Evolutionary conservation across 2,113 vertebrate genomes (phyloP), one percentile per base, ranked within the genome.

Genomic region (Myotis brandtii): DNA sequence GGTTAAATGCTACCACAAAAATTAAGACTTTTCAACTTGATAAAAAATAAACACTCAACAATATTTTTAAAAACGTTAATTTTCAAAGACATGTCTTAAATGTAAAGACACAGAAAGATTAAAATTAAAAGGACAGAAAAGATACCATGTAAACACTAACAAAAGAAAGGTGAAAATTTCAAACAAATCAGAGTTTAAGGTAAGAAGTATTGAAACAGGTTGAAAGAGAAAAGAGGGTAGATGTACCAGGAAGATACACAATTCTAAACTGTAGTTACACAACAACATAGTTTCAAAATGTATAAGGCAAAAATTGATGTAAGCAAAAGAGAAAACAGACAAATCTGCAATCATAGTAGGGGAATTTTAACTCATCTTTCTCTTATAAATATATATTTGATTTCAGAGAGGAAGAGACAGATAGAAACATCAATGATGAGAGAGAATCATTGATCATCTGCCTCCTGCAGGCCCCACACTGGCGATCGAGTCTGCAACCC

Each of bases 1-100:
- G 6, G 17, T 79, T 79, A 69, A 32, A 84, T 80, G 73, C 12
- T 93, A 27, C 3, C 82, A 76, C 27, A 66, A 86, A 91, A 90
- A 3, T 67, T 85, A 70, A 56, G 46, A 92, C 89, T 77, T 94
- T 94, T 18, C 67, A n/a, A 87, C 37, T 34, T 77, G n/a, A 46
- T 72, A 66, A 69, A 77, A 67, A 83, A 77, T 43, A 48, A 70
- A 76, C 92, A 54, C 9, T 43, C 8, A 80, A 52, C 11, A 84
- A 5, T 48, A 77, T 40, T 89, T 25, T 43, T 18, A 1, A 50
- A 72, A 56, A 48, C 70, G 67, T 20, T 77, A 77, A 77, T 66
- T 89, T 89, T 66, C 52, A 76, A 94, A 83, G 9, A 5, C 6
- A 48, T 86, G 11, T 3, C 17, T 77, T 86, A 86, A 89, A 46